Base-by-base conservation (phyloP, 2,797 vertebrate species). In the Catamblyrhynchus diadema region DNA sequence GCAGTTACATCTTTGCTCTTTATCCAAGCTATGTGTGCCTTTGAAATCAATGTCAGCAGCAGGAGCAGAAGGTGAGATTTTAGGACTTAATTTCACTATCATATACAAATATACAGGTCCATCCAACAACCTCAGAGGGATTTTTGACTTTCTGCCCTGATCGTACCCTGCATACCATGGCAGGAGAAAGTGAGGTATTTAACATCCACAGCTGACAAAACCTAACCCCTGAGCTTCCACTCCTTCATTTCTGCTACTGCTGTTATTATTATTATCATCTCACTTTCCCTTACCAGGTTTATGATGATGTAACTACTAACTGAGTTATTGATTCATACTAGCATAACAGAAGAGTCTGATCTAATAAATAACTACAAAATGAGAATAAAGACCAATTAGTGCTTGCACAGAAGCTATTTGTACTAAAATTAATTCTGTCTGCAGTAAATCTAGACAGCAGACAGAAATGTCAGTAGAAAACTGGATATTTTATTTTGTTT, bases 11-110 rank as follows among this genome's bases (percentile, higher is more conserved):
- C 84, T 77, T 88, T 77, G 67, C 77, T 66, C 51, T 96, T 93
- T 60, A 86, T 42, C 71, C 2, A 2, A 81, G 56, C 59, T 44
- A 16, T 80, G 84, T 66, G 70, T 91, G 89, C 81, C 89, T 92
- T 96, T 64, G 60, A 80, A 95, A 96, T 82, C 92, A 90, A 87
- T 90, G 89, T 33, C 42, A 75, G 74, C 87, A 85, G 62, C 57
- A 93, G 64, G 51, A 96, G 56, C 3, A 54, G 72, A 70, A 91
- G 88, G 45, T 42, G 66, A 88, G 45, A 80, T 78, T 90, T 86
- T 44, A 91, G 70, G 87, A 89, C 87, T 92, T 85, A 21, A 87
- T 87, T 94, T 91, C 84, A 73, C 81, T 44, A 73, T 91, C 54
- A 73, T 59, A 81, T 89, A 75, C 81, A 96, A 96, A 95, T 25